phyloP scores from a whole-genome alignment of 2,113 vertebrate species.

The Microtus richardsoni region DNA sequence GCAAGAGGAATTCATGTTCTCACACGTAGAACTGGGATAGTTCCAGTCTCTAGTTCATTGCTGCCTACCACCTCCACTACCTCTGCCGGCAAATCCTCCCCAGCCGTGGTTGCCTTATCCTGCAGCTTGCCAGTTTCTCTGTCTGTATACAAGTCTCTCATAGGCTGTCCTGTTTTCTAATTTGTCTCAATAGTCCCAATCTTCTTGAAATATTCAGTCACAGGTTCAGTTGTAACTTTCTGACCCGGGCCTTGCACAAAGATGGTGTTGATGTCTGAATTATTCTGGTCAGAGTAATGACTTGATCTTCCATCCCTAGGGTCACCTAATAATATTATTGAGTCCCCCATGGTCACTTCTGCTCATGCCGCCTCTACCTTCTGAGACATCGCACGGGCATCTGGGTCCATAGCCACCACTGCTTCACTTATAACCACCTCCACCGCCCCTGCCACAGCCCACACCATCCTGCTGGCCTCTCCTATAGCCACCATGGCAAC shows the following conservation, averaged over 20 bases:
- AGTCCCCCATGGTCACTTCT: conserved; percentile 96
- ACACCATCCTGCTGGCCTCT: conserved; percentile 89
- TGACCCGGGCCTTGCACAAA: conserved; percentile 95
- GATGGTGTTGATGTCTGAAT: conserved; percentile 96
- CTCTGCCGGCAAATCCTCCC: conserved; percentile 84
- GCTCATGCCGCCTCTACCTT: conserved; percentile 93
- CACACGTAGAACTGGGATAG: conserved; percentile 91
- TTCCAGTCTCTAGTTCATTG: conserved; percentile 94
- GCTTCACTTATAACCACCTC: conserved; percentile 85
- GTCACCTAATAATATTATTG: conserved; percentile 95
- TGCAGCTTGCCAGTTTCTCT: conserved; percentile 94
- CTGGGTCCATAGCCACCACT: conserved; percentile 89
- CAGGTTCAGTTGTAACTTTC: conserved; percentile 92
- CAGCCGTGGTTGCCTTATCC: conserved; percentile 90
- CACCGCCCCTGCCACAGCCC: conserved; percentile 86
- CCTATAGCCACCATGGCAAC: conserved; percentile 86
- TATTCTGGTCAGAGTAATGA: conserved; percentile 89
- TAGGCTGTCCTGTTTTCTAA: conserved; percentile 85
- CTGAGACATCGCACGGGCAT: conserved; percentile 89
- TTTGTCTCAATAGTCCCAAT: conserved; percentile 97
- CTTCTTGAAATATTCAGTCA: conserved; percentile 95
- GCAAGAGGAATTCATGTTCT: conserved; percentile 95
- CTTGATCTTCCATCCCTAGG: neutral
- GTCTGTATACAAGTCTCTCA: conserved; percentile 97
- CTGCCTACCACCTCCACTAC: conserved; percentile 87